Evolutionary conservation across 2,113 vertebrate genomes (phyloP).

Genomic region (Oryzias woworae): DNA sequence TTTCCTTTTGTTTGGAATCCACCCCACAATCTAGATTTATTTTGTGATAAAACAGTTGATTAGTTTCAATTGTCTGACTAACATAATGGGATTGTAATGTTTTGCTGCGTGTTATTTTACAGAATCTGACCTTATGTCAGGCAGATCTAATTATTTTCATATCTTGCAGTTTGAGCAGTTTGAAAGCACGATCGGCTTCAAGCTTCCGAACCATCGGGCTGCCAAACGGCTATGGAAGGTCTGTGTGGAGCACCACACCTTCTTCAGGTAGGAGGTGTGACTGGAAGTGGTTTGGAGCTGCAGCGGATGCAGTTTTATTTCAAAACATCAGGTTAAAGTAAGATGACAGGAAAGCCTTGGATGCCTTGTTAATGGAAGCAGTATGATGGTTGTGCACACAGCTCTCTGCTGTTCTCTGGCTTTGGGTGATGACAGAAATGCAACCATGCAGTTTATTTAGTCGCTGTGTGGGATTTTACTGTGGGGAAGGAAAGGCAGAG

Average conservation of each 20-base stretch:
- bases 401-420: not conserved
- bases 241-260: constrained; percentile 97
- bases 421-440: constrained; percentile 4
- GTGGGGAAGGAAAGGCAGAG: not conserved
- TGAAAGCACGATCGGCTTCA: constrained; percentile 98
- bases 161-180: constrained; percentile 92
- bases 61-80: too few relatives aligned
- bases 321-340: not conserved
- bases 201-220: constrained; percentile 94
- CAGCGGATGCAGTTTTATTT: not conserved
- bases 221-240: constrained; percentile 98
- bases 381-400: too few relatives aligned
- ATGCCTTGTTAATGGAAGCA: too few relatives aligned
- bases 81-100: too few relatives aligned
- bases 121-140: not conserved
- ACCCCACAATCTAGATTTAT: too few relatives aligned
- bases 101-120: not conserved
- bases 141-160: constrained; percentile 1
- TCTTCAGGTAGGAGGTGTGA: constrained; percentile 87
- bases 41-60: too few relatives aligned
- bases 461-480: not conserved
- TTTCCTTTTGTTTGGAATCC: too few relatives aligned
- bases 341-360: too few relatives aligned
- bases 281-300: not conserved
- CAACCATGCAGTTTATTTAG: constrained; percentile 6